These are phyloP conservation scores for Neotoxoptera formosana DNA, from an alignment of 1,140 invertebrate genomes.

Conservation along the genomic window DNA sequence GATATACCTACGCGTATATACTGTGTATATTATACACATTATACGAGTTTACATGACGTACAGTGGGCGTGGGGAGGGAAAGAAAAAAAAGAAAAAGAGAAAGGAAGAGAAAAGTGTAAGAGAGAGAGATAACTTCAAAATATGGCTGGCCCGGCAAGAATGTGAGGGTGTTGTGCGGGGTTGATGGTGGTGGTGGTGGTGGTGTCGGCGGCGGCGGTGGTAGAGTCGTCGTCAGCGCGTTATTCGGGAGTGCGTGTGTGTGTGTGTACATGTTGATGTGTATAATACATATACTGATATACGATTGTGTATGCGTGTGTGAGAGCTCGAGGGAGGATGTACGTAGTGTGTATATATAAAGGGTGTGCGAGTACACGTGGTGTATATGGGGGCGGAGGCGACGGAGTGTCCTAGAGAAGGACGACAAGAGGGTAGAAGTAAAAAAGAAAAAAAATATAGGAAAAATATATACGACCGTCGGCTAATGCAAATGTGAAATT, in stretches of 20 bases:
- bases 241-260: background rate
- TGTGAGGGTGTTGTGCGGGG: background rate
- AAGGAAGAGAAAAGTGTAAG: background rate
- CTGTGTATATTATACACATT: background rate
- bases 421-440: background rate
- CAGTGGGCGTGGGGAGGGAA: background rate
- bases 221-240: background rate
- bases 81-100: background rate
- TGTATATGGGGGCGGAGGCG: background rate
- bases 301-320: background rate
- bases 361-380: background rate
- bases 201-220: background rate
- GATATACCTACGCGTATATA: background rate
- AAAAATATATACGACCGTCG: slow-evolving; percentile 31
- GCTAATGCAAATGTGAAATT: slow-evolving; percentile 55
- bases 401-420: background rate
- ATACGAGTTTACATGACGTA: background rate
- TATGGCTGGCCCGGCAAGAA: background rate
- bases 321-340: background rate
- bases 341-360: background rate
- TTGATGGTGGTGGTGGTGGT: background rate
- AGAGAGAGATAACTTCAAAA: background rate
- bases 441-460: background rate
- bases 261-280: background rate
- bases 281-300: background rate